Evolutionary conservation across 2,888 invertebrate species (phyloP), one percentile per base, ranked within the genome.

Genomic region (Podabrus alpinus): DNA sequence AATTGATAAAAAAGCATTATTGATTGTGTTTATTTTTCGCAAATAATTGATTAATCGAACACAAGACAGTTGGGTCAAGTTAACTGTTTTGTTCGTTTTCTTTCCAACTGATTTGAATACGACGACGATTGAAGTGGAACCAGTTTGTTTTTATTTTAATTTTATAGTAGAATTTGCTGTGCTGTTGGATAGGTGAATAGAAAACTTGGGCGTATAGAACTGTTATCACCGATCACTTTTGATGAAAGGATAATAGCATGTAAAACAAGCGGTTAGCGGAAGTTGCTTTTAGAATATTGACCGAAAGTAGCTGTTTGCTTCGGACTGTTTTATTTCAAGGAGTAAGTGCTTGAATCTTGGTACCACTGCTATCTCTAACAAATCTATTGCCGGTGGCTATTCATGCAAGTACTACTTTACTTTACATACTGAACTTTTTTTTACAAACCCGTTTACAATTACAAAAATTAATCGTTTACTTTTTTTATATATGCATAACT

Each of bases 231-330:
- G 15, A 69, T 64, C 66, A 25, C 17, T 21, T 59, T 29, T 59
- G 69, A 69, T 69, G 59, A 69, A 66, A 66, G 69, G 66, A 25
- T 67, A 74, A 70, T 74, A 61, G 66, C 45, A 67, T 67, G 17
- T 16, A 25, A 61, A 67, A 74, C 74, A 74, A 69, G 73, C 66
- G 73, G 64, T 66, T n/a, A 66, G 69, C 73, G 74, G 74, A 74
- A 74, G 69, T 70, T 70, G 66, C 60, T 64, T 24, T 25, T 69
- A n/a, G n/a, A 64, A 19, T 64, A 17, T 21, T 69, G 64, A 64
- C 73, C 68, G 61, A 73, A 72, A 73, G 67, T 72, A 68, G 72
- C 72, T 19, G 68, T 15, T 29, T 60, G 11, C 11, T 68, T 68
- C 17, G 59, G 45, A 45, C 45, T 45, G n/a, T 29, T 19, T 4